Evolutionary conservation across 2,113 vertebrate genomes (phyloP).

Genomic region (Passer montanus): DNA sequence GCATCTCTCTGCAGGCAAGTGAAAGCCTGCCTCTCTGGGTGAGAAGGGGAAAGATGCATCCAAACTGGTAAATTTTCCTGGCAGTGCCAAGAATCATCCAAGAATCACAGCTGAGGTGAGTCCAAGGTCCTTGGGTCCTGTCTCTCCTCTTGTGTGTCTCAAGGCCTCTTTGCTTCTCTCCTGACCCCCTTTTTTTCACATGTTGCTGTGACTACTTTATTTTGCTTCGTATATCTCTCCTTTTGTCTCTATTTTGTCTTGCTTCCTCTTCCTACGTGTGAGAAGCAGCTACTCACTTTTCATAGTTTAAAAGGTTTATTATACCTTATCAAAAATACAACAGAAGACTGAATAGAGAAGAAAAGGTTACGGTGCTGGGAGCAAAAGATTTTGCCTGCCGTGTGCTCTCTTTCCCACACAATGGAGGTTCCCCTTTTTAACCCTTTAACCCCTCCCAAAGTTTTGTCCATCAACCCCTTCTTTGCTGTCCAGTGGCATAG

Average conservation of each 20-base stretch:
- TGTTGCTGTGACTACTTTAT: not conserved
- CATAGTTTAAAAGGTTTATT: too few relatives aligned
- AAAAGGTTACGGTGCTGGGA: too few relatives aligned
- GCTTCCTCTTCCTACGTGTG: not conserved
- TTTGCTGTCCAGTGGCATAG: too few relatives aligned
- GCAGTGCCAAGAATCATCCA: not conserved
- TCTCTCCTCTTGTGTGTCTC: not conserved
- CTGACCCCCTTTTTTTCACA: not conserved
- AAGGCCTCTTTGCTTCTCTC: not conserved
- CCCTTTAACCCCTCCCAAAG: too few relatives aligned
- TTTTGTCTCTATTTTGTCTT: not conserved
- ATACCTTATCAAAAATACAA: too few relatives aligned
- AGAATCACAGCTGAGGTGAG: not conserved
- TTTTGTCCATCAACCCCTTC: too few relatives aligned
- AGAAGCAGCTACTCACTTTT: too few relatives aligned
- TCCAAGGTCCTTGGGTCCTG: not conserved
- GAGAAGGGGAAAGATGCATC: not conserved
- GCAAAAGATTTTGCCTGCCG: too few relatives aligned
- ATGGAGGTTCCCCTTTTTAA: too few relatives aligned
- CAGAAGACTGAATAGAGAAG: too few relatives aligned
- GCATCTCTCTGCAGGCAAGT: not conserved
- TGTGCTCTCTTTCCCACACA: too few relatives aligned
- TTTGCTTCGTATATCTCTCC: not conserved
- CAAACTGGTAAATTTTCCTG: not conserved
- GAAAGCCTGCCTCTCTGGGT: not conserved